Base-by-base conservation (phyloP, 2,888 invertebrate genomes). In the Trachelus iudaicus region DNA sequence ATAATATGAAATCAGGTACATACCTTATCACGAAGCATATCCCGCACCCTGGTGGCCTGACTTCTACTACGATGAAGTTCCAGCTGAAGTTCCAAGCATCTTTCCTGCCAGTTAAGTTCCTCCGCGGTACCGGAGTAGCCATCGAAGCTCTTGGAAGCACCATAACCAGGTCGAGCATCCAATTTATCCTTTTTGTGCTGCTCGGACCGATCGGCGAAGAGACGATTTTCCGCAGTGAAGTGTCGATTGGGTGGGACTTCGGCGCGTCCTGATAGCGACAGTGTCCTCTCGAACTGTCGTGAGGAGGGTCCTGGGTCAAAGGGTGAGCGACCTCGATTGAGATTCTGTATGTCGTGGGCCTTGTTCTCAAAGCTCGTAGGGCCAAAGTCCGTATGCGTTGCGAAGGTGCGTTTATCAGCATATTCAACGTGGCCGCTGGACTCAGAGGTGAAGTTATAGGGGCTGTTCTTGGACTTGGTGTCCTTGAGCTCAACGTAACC, bases 21-120 rank as follows among this genome's bases (percentile, higher is more conserved):
- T 90, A 98, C 98, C 97, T 98, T 98, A 93, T 97, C 97, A 90
- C 97, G 93, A 80, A 98, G 94, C 95, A 97, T 96, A 89, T 97
- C 96, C 75, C 97, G 94, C 77, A 97, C 97, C 88, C 96, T 94
- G 80, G 96, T 96, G 1, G 97, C 97, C 92, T 98, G 97, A 86
- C 96, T 95, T 87, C 97, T 94, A 89, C 96, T 97, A 83, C 97
- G 93, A 89, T 97, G 97, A 85, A 98, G 92, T 90, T 98, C 97
- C 87, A 96, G 92, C 92, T 98, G 97, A 85, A 98, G 92, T 90
- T 97, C 96, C 87, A 97, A 92, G 89, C 97, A 98, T 78, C 97
- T 93, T 92, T 97, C 97, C 92, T 97, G 97, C 98, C 97, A 98
- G 92, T 97, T 96, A 88, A 96, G 94, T 79, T 91, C 90, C 82